These are phyloP conservation scores for Gavialis gangeticus DNA, from an alignment of 2,113 vertebrate species.

Conservation along the genomic window DNA sequence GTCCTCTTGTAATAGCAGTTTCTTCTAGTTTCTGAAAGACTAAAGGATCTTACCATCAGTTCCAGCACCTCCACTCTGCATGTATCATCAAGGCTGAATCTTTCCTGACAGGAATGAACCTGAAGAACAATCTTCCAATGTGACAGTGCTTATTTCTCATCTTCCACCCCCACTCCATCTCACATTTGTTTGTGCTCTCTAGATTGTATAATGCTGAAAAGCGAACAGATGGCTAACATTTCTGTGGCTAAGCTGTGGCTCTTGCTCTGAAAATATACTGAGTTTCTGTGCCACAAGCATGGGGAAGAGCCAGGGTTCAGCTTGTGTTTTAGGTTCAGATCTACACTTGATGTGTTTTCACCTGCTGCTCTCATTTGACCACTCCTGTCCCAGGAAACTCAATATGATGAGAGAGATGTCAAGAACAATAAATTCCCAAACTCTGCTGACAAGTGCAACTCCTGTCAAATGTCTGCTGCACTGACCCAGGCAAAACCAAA, in stretches of 20 bases:
- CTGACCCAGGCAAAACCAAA: neutral
- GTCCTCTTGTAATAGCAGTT: neutral
- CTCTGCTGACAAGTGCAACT: fast-evolving
- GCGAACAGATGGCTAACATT: neutral
- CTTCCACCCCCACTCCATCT: neutral
- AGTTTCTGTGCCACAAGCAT: constrained; percentile 19
- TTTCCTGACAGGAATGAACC: neutral
- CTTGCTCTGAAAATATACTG: constrained; percentile 37
- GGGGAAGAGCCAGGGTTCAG: neutral
- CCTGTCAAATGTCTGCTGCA: neutral
- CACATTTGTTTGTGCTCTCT: fast-evolving
- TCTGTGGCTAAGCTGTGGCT: constrained; percentile 43
- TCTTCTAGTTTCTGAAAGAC: neutral
- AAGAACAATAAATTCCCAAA: neutral
- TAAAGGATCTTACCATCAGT: neutral
- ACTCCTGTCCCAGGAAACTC: neutral
- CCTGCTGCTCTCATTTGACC: neutral
- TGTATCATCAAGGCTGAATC: neutral
- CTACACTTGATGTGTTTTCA: neutral
- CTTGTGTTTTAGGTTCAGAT: neutral
- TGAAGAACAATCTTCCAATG: neutral
- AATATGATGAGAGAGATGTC: fast-evolving
- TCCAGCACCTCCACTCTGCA: neutral
- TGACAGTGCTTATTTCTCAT: neutral
- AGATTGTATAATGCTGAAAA: neutral